These are phyloP conservation scores for Aphaenogaster ashmeadi DNA, from an alignment of 1,140 invertebrate genomes.

Conservation along the genomic window DNA sequence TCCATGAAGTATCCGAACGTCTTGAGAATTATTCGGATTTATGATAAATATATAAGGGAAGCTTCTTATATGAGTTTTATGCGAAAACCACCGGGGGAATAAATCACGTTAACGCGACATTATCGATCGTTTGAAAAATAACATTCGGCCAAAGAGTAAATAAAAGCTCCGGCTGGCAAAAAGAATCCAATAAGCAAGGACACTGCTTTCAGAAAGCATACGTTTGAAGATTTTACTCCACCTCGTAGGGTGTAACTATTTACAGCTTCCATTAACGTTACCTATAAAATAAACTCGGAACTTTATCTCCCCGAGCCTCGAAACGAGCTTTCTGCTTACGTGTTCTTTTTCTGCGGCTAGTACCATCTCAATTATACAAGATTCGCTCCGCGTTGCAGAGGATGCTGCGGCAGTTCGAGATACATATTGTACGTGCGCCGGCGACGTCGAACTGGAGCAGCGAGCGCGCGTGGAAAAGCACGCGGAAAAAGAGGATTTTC, in stretches of 20 bases:
- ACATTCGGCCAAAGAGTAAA: too few relatives aligned
- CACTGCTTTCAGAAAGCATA: background rate
- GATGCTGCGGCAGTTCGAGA: background rate
- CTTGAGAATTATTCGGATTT: conserved; percentile 13
- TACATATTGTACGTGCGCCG: background rate
- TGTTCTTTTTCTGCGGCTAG: background rate
- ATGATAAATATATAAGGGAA: background rate
- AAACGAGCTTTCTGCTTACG: background rate
- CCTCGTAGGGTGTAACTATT: background rate
- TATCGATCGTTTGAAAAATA: background rate
- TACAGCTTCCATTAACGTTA: conserved; percentile 18
- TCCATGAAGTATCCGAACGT: conserved; percentile 11
- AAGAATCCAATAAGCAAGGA: too few relatives aligned
- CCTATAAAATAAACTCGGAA: background rate
- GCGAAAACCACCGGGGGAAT: background rate
- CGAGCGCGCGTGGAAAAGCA: conserved; percentile 26
- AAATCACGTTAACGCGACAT: background rate
- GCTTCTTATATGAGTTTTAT: background rate
- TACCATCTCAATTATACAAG: conserved; percentile 36
- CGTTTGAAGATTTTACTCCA: conserved; percentile 23
- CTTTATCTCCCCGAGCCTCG: background rate
- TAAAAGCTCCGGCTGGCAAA: background rate
- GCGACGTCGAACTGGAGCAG: conserved; percentile 69
- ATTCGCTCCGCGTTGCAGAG: background rate
- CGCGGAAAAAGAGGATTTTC: conserved; percentile 63